phyloP scores from a whole-genome alignment of 2,113 vertebrate species.

The Patagioenas fasciata region DNA sequence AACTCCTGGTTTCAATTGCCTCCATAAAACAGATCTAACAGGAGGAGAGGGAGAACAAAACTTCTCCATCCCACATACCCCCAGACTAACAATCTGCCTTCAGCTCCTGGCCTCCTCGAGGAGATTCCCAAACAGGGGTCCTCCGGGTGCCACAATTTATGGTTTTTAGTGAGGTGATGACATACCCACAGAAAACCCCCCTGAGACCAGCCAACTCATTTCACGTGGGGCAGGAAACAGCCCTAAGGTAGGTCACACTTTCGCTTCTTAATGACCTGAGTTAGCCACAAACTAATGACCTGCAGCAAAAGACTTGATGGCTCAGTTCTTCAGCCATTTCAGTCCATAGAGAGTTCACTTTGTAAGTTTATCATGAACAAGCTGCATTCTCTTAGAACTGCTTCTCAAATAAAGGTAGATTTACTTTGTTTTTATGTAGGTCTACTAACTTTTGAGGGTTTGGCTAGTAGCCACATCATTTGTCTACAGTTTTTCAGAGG shows the following conservation, averaged over 20 bases:
- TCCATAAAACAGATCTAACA: background rate
- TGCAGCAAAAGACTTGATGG: background rate
- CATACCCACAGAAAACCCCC: background rate
- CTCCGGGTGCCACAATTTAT: background rate
- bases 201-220: background rate
- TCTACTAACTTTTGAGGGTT: background rate
- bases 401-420: background rate
- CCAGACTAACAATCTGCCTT: background rate
- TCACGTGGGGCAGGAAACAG: background rate
- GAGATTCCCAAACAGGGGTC: background rate
- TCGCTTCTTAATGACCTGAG: background rate
- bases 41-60: background rate
- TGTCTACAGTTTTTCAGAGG: background rate
- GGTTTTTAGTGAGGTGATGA: background rate
- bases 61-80: background rate
- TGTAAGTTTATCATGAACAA: background rate
- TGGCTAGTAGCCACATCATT: background rate
- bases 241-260: background rate
- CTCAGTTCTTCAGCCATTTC: background rate
- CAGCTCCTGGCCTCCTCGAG: background rate
- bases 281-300: background rate
- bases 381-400: background rate
- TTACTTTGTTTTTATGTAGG: background rate
- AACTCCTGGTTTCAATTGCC: background rate
- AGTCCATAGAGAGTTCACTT: background rate